Evolutionary conservation across 64 coral and sea anemone species (phyloP), one percentile per base, ranked within the genome.

Genomic region (Pocillopora damicornis): DNA sequence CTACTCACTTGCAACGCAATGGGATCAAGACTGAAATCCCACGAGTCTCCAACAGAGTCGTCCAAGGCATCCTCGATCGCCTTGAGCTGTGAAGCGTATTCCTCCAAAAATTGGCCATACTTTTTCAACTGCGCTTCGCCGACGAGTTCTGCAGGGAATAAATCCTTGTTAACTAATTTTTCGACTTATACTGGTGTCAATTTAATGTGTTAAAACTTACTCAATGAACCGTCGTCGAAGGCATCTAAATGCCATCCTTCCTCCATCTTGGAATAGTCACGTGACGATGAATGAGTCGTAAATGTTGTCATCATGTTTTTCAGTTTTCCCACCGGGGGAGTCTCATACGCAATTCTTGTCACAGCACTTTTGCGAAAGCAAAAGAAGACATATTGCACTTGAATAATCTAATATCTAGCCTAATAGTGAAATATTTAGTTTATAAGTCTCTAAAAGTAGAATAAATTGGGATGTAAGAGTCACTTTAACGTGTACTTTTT

Each of bases 31-130:
- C 90, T 95, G 37, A 95, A 95, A 72, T 99, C 90, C 96, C 96
- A 99, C 1, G 93, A 92, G 16, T 99, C 96, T 11, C 96, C 96
- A 13, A 99, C 77, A 61, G 93, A 90, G 58, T 95, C 93, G 63
- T 99, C 96, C 66, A 99, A 23, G 2, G 96, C 96, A 92, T 99
- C 90, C 74, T 99, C 96, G 34, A 99, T 99, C 13, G 78, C 96
- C 76, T 93, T 95, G 13, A 99, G 73, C 30, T 99, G 96, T 0
- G 93, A 88, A 14, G 96, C 90, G 38, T 95, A 95, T 23, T 95
- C 96, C 25, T 99, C 96, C 14, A 99, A 86, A 81, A 99, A 99
- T 22, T 92, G 87, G 0, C 93, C 96, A 91, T 95, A 99, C 20
- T 99, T 99, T 37, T 88, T 87, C 82, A 99, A 79, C 75, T 99